These are phyloP conservation scores for Trematocara zebra DNA, from an alignment of 2,113 vertebrate species.

Conservation along the genomic window DNA sequence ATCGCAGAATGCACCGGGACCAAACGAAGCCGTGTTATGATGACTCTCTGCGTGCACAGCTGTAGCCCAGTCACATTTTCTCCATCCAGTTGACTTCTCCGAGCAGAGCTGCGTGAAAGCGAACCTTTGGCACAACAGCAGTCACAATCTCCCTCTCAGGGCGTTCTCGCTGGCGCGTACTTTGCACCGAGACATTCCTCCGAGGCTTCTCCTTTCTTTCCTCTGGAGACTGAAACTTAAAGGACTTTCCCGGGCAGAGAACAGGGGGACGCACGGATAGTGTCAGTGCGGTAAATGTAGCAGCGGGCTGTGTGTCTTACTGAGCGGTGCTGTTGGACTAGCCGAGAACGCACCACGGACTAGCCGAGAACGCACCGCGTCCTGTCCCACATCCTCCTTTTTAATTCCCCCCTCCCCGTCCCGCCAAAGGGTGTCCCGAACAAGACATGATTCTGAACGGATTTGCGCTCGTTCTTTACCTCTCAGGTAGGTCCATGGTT, in stretches of 20 bases:
- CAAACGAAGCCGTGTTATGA: neutral
- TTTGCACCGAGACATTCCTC: neutral
- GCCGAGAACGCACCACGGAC: slow-evolving; percentile 22
- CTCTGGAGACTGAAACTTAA: slow-evolving; percentile 18
- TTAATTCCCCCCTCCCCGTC: neutral
- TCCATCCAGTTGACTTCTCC: neutral
- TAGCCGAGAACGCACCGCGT: slow-evolving; percentile 14
- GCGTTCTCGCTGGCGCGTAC: neutral
- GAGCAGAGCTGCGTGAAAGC: neutral
- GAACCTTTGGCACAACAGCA: neutral
- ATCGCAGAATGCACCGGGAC: slow-evolving; percentile 10
- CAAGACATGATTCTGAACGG: slow-evolving; percentile 32
- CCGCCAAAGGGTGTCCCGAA: neutral
- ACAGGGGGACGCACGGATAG: neutral
- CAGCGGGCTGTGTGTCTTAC: slow-evolving; percentile 1
- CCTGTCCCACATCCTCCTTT: neutral
- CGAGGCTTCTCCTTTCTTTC: neutral
- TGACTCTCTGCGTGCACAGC: slow-evolving; percentile 12
- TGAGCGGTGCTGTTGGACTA: slow-evolving; percentile 36
- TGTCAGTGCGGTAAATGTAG: slow-evolving; percentile 26
- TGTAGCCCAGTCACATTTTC: neutral
- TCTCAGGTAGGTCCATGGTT: slow-evolving; percentile 32
- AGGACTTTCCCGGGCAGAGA: slow-evolving; percentile 4
- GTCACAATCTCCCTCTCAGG: neutral
- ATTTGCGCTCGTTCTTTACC: slow-evolving; percentile 1